Evolutionary conservation across 2,888 invertebrate species (phyloP).

Genomic region (Rambutsinella grinnellia): DNA sequence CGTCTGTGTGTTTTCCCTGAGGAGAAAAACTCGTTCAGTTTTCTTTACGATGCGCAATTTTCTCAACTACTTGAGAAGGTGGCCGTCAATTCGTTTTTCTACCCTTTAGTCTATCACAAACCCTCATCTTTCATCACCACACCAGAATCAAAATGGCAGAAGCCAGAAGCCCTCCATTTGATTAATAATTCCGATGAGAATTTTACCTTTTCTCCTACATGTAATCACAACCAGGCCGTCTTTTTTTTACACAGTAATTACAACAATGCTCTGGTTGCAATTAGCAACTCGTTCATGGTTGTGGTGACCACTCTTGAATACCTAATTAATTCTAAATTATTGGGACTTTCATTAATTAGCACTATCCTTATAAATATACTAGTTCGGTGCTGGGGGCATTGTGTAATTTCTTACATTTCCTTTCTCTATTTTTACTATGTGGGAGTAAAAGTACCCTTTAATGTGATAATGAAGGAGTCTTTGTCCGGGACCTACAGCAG

Average conservation of each 20-base stretch:
- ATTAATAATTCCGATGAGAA: constrained; percentile 45
- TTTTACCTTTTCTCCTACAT: constrained; percentile 13
- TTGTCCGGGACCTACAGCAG: too few relatives aligned
- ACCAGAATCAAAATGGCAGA: neutral
- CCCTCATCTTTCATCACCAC: constrained; percentile 11
- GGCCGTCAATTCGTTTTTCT: constrained; percentile 31
- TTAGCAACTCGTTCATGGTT: constrained; percentile 28
- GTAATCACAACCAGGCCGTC: constrained; percentile 12
- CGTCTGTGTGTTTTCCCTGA: too few relatives aligned
- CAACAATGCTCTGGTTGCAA: constrained; percentile 29
- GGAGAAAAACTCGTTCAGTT: too few relatives aligned
- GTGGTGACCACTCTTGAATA: constrained; percentile 29
- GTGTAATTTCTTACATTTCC: too few relatives aligned
- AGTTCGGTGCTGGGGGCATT: too few relatives aligned
- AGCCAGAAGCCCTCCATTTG: neutral
- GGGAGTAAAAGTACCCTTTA: too few relatives aligned
- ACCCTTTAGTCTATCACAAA: constrained; percentile 23
- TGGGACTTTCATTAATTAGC: too few relatives aligned
- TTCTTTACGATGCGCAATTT: neutral
- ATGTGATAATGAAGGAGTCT: too few relatives aligned
- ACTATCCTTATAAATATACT: too few relatives aligned
- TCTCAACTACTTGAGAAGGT: constrained; percentile 8
- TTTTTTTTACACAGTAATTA: constrained; percentile 51
- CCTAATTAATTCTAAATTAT: too few relatives aligned
- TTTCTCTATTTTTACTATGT: too few relatives aligned